Conservation (phyloP, 1,140 invertebrate genomes). For the Caenorhabditis remanei region DNA sequence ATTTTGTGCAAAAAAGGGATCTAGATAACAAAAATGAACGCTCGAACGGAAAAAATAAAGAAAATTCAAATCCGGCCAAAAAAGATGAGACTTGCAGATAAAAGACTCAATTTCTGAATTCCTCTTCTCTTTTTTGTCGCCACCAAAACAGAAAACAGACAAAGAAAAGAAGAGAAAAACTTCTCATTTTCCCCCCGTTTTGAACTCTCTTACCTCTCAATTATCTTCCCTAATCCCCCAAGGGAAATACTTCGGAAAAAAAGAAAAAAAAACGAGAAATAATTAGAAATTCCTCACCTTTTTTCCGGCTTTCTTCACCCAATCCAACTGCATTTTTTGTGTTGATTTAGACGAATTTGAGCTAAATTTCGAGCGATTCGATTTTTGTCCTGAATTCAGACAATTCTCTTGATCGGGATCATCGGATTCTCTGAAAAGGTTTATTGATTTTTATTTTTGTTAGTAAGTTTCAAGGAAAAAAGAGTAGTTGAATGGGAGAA, state of each 20-base stretch:
- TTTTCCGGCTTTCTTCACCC: slow-evolving; percentile 42
- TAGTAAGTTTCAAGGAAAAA: no score
- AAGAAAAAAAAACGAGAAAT: not conserved
- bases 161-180: not conserved
- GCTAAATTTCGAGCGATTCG: not conserved
- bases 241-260: not conserved
- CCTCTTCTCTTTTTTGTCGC: not conserved
- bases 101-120: not conserved
- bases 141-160: not conserved
- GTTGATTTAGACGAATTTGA: not conserved
- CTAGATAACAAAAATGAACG: no score
- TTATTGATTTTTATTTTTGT: no score
- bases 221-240: slow-evolving; percentile 8
- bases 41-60: no score
- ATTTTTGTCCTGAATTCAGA: not conserved
- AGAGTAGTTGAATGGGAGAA: no score
- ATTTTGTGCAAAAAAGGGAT: no score
- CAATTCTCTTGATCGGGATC: no score
- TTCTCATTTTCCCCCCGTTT: not conserved
- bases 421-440: no score
- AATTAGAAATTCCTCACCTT: slow-evolving; percentile 1
- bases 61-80: not conserved
- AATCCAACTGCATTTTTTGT: slow-evolving; percentile 41
- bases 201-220: not conserved
- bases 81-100: not conserved